These are phyloP conservation scores for Amblyopsis hoosieri DNA, from an alignment of 2,797 vertebrate species.

Conservation along the genomic window DNA sequence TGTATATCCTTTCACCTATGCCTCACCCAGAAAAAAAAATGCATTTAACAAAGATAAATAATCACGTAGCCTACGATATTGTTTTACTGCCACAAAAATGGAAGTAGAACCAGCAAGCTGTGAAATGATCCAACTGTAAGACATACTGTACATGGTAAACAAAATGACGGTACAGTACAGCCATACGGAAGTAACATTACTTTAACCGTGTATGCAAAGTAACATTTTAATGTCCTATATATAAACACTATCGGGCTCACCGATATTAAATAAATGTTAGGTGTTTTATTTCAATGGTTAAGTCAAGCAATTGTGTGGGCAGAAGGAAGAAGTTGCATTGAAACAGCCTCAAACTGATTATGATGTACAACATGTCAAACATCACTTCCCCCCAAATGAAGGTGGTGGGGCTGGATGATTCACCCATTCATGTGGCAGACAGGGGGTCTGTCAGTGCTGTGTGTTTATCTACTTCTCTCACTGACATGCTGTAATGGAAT, in stretches of 20 bases:
- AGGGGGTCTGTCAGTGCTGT: constrained; percentile 62
- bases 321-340: background rate
- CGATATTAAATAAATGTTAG: background rate
- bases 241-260: background rate
- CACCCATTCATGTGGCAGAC: constrained; percentile 50
- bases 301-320: background rate
- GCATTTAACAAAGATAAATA: too few species aligned
- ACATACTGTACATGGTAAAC: background rate
- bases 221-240: background rate
- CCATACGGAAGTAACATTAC: too few species aligned
- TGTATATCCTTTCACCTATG: too few species aligned
- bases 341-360: constrained; percentile 11
- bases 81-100: too few species aligned
- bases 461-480: constrained; percentile 72
- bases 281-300: too few species aligned
- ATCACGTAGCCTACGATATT: too few species aligned
- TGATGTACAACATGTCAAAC: constrained; percentile 23
- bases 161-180: background rate
- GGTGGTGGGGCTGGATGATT: constrained; percentile 46
- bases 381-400: constrained; percentile 34
- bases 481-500: constrained; percentile 67
- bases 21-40: too few species aligned
- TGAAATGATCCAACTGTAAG: background rate
- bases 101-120: too few species aligned
- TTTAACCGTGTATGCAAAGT: too few species aligned